Evolutionary conservation across 2,113 vertebrate species (phyloP).

Genomic region (Litocranius walleri): DNA sequence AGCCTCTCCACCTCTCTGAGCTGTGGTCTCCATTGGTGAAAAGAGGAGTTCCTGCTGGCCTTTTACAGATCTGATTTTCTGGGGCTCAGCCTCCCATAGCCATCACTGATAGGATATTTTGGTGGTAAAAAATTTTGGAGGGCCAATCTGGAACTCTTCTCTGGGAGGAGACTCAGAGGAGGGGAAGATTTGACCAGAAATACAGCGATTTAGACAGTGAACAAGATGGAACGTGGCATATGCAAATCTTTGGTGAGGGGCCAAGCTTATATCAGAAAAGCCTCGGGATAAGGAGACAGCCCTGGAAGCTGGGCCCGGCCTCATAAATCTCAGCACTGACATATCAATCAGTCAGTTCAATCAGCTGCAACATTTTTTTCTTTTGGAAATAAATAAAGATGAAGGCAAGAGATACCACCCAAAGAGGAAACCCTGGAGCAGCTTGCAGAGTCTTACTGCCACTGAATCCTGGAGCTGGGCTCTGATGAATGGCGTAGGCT

Average conservation of each 20-base stretch:
- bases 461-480: neutral
- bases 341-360: conserved; percentile 62
- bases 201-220: neutral
- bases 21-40: neutral
- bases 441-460: neutral
- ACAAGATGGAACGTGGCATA: neutral
- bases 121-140: neutral
- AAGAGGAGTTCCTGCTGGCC: neutral
- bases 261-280: conserved; percentile 3
- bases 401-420: conserved; percentile 55
- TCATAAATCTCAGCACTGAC: conserved; percentile 59
- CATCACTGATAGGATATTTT: neutral
- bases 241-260: conserved; percentile 42
- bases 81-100: neutral
- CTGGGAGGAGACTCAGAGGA: neutral
- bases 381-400: conserved; percentile 72
- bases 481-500: conserved; percentile 52
- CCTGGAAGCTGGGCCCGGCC: neutral
- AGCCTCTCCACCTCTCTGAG: neutral
- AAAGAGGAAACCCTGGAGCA: neutral
- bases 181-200: conserved; percentile 6
- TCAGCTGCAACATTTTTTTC: conserved; percentile 55
- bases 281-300: conserved; percentile 23
- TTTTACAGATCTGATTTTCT: neutral
- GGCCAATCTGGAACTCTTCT: neutral